A percentile compares a stretch with the other conserved stretches of the same genome.
Evolutionary conservation across 2,797 vertebrate genomes (phyloP).

Genomic region (Gobionotothen gibberifrons): DNA sequence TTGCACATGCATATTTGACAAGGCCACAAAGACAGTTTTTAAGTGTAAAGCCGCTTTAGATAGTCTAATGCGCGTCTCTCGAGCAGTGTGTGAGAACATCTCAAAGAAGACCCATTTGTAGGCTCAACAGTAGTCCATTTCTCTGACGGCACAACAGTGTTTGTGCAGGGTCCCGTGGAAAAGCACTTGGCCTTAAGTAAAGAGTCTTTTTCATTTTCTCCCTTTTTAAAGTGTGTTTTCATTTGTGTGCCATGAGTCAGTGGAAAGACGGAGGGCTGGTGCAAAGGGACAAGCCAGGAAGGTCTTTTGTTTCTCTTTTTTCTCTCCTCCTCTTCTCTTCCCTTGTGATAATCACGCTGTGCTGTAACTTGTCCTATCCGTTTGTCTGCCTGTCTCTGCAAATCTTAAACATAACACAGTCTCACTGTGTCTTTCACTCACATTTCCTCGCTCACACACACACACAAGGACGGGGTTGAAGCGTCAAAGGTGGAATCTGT

Average conservation of each 20-base stretch:
- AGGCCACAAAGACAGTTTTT: conserved; percentile 10
- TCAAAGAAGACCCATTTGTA: conserved; percentile 51
- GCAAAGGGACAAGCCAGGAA: conserved; percentile 63
- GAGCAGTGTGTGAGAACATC: conserved; percentile 29
- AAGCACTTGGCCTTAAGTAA: conserved; percentile 69
- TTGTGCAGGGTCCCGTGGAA: conserved; percentile 60
- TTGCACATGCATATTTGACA: conserved; percentile 9
- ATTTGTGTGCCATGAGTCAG: conserved; percentile 76
- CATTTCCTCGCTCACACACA: neutral
- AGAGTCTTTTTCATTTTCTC: conserved; percentile 67
- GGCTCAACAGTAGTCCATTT: conserved; percentile 59
- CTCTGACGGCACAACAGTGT: conserved; percentile 58
- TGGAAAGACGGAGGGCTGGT: conserved; percentile 66
- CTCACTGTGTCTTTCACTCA: conserved; percentile 14
- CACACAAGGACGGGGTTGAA: neutral
- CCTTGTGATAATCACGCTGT: conserved; percentile 71
- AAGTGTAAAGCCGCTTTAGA: conserved; percentile 17
- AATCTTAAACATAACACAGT: conserved; percentile 74
- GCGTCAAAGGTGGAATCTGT: conserved; percentile 39
- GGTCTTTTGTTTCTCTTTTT: conserved; percentile 60
- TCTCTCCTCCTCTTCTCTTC: conserved; percentile 22
- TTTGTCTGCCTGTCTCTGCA: conserved; percentile 73
- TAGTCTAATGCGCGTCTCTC: conserved; percentile 17
- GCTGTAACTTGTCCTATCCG: conserved; percentile 73
- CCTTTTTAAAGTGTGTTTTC: conserved; percentile 75